Evolutionary conservation across 2,888 invertebrate genomes (phyloP).

Genomic region (Leptarthrus brevirostris): DNA sequence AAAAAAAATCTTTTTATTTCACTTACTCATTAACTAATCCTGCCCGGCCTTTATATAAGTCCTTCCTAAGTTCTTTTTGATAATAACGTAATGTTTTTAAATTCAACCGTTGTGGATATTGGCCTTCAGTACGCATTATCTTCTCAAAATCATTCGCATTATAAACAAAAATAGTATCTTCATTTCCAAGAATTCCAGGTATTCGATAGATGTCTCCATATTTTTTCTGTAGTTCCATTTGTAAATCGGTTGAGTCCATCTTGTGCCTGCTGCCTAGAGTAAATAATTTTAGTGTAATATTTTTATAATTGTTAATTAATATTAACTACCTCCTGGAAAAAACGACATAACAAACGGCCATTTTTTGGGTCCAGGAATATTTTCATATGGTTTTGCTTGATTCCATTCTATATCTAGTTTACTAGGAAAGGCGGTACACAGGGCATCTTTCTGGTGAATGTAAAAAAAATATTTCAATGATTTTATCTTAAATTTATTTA

Average conservation of each 20-base stretch:
- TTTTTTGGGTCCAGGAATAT: conserved; percentile 60
- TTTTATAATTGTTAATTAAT: too few relatives aligned
- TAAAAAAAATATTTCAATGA: too few relatives aligned
- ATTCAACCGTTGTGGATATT: conserved; percentile 26
- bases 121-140: conserved; percentile 55
- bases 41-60: conserved; percentile 57
- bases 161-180: conserved; percentile 17
- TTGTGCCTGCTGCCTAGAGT: too few relatives aligned
- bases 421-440: too few relatives aligned
- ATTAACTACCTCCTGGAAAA: conserved; percentile 63
- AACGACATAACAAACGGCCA: conserved; percentile 57
- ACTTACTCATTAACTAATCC: background rate
- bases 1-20: too few relatives aligned
- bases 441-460: too few relatives aligned
- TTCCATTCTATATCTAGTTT: too few relatives aligned
- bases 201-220: conserved; percentile 45
- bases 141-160: conserved; percentile 41
- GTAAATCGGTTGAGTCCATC: background rate
- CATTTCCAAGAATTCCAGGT: conserved; percentile 28
- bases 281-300: too few relatives aligned
- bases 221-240: conserved; percentile 10
- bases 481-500: too few relatives aligned
- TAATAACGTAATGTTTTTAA: conserved; percentile 48
- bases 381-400: conserved; percentile 58
- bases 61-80: conserved; percentile 52